Conservation (phyloP, 2,113 vertebrate species). For the Loxodonta africana region DNA sequence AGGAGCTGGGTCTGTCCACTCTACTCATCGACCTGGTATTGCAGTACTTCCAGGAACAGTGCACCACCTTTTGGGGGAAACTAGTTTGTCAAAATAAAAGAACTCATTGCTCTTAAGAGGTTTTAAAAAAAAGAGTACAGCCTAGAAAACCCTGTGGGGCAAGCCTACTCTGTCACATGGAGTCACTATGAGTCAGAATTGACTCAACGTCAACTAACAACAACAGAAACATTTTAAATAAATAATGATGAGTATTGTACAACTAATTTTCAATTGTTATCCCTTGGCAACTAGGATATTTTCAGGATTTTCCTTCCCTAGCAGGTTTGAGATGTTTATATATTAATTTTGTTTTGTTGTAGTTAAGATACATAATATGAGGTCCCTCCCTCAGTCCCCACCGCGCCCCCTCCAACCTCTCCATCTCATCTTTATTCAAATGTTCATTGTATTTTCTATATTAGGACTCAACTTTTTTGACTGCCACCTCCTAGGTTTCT, state of each 20-base stretch:
- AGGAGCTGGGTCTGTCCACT: too few species aligned
- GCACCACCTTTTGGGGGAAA: too few species aligned
- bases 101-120: too few species aligned
- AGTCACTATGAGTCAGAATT: neutral
- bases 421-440: neutral
- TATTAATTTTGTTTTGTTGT: conserved; percentile 45
- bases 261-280: conserved; percentile 21
- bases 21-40: too few species aligned
- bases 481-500: neutral
- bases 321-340: neutral
- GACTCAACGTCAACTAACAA: neutral
- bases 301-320: conserved; percentile 7
- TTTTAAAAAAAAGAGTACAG: neutral
- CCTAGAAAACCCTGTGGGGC: neutral
- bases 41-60: too few species aligned
- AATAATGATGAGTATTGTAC: neutral
- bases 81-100: too few species aligned
- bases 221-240: conserved; percentile 29
- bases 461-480: neutral
- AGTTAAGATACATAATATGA: neutral
- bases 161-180: neutral
- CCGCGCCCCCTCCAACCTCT: neutral
- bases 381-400: neutral
- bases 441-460: neutral
- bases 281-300: conserved; percentile 26